Percentiles rank a stretch among this genome's conserved stretches.
Evolutionary conservation across 2,797 vertebrate species (phyloP).

Genomic region (Lophotriccus pileatus): DNA sequence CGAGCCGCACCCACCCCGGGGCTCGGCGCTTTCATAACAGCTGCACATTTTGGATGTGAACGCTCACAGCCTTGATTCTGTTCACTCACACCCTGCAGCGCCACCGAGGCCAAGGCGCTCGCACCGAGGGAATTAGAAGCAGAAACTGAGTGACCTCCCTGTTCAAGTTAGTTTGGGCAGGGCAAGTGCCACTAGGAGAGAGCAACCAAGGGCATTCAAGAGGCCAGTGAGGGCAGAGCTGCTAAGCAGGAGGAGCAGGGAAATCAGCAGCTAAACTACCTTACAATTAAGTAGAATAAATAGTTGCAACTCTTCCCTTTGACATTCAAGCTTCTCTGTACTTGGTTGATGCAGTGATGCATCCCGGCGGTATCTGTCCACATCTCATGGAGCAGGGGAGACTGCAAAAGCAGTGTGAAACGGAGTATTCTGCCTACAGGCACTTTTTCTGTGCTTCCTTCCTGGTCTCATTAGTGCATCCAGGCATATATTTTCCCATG

Average conservation of each 20-base stretch:
- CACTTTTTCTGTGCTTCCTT: background rate
- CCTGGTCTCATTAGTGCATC: background rate
- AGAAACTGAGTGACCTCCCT: background rate
- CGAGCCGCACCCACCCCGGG: fast-evolving
- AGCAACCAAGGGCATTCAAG: background rate
- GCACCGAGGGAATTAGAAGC: fast-evolving
- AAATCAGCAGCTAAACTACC: background rate
- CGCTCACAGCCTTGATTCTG: background rate
- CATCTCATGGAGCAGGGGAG: fast-evolving
- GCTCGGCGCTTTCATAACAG: background rate
- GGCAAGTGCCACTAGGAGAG: background rate
- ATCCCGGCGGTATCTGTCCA: background rate
- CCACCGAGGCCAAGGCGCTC: fast-evolving
- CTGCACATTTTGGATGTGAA: background rate
- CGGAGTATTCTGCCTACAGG: background rate
- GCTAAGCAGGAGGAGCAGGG: background rate
- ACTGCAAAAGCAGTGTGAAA: fast-evolving
- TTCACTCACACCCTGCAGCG: fast-evolving
- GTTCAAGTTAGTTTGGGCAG: background rate
- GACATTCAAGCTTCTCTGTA: background rate
- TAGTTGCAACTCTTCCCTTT: background rate
- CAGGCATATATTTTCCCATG: background rate
- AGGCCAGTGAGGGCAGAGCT: background rate
- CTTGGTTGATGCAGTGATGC: background rate
- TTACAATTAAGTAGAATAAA: background rate